Conservation (phyloP, 2,797 vertebrate genomes). For the Otolemur crassicaudatus region DNA sequence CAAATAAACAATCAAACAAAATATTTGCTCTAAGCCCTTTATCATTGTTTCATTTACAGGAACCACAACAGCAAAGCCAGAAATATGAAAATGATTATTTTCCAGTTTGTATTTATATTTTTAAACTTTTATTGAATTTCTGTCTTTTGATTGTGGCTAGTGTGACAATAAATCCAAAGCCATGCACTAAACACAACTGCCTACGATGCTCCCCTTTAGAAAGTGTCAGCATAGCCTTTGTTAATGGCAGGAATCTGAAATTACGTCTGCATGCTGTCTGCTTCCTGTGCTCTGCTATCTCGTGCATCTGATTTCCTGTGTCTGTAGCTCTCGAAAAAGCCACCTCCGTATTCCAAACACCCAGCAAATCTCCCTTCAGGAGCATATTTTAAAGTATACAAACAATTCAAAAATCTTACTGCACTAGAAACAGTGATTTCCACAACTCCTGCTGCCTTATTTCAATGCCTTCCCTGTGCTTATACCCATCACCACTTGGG, state of each 20-base stretch:
- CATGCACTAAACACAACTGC: neutral
- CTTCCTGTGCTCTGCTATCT: neutral
- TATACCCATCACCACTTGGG: neutral
- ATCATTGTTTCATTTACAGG: neutral
- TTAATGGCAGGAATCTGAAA: neutral
- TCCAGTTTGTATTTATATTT: neutral
- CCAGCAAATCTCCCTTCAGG: neutral
- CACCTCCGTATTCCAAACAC: neutral
- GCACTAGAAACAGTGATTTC: neutral
- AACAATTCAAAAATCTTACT: neutral
- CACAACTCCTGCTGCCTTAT: neutral
- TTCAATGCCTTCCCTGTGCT: neutral
- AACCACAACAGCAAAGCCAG: neutral
- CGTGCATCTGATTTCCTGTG: neutral
- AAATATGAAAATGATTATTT: neutral
- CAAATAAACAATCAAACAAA: neutral
- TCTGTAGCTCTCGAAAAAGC: neutral
- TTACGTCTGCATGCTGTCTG: neutral
- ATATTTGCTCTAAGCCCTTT: neutral
- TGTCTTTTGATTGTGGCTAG: neutral
- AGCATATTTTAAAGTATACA: neutral
- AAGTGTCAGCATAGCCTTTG: neutral
- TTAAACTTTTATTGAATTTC: neutral
- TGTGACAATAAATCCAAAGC: neutral
- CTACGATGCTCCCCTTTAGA: neutral